A percentile compares a stretch with the other conserved stretches of the same genome.
Evolutionary conservation across 2,797 vertebrate species (phyloP).

Genomic region (Philypnodon macrostomus): DNA sequence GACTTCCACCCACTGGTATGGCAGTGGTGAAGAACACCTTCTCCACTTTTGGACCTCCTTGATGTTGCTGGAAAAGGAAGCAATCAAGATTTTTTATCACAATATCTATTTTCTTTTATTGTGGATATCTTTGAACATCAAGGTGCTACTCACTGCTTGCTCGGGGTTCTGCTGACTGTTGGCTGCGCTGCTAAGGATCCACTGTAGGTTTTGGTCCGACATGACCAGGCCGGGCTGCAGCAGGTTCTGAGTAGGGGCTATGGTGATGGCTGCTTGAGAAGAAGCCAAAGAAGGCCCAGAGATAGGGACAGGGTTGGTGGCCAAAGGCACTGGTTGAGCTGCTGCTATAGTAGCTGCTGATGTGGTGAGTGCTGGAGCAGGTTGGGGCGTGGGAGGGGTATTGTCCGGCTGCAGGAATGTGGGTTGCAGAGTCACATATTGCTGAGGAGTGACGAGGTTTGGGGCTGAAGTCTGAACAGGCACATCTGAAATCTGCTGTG

Average conservation of each 20-base stretch:
- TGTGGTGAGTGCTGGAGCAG: slow-evolving; percentile 42
- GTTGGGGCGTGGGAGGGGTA: slow-evolving; percentile 68
- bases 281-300: slow-evolving; percentile 43
- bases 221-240: slow-evolving; percentile 91
- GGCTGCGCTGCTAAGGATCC: slow-evolving; percentile 93
- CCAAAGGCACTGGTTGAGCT: slow-evolving; percentile 83
- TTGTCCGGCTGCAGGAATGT: slow-evolving; percentile 81
- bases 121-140: not conserved
- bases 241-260: slow-evolving; percentile 85
- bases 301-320: slow-evolving; percentile 70
- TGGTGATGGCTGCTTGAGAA: slow-evolving; percentile 79
- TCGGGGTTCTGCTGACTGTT: slow-evolving; percentile 86
- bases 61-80: slow-evolving; percentile 63
- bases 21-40: slow-evolving; percentile 98
- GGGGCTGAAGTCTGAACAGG: slow-evolving; percentile 72
- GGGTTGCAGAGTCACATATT: slow-evolving; percentile 81
- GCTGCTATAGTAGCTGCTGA: slow-evolving; percentile 47
- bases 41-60: slow-evolving; percentile 91
- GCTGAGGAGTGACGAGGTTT: slow-evolving; percentile 79
- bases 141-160: slow-evolving; percentile 82
- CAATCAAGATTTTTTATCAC: too few relatives aligned
- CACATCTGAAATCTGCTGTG: slow-evolving; percentile 81
- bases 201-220: slow-evolving; percentile 96
- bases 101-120: too few relatives aligned
- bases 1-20: slow-evolving; percentile 90